Evolutionary conservation across 2,113 vertebrate genomes (phyloP).

Genomic region (Anarhynchus alexandrinus): DNA sequence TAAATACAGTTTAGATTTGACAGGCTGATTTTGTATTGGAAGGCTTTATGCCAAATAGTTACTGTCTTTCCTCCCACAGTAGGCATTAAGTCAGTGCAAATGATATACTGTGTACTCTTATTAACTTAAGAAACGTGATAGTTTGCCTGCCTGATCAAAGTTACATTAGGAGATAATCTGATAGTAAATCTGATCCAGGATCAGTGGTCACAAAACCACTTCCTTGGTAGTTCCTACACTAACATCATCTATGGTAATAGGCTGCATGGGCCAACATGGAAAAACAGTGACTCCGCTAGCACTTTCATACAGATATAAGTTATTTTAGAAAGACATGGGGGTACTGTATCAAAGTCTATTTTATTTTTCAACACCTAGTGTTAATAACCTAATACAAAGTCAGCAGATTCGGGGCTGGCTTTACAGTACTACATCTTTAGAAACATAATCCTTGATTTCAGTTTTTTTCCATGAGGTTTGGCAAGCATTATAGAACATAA

Average conservation of each 20-base stretch:
- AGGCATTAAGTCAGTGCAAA: neutral
- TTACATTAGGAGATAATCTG: conserved; percentile 1
- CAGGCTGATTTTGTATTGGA: neutral
- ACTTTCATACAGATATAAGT: neutral
- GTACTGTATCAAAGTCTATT: neutral
- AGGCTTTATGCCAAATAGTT: neutral
- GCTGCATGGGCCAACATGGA: neutral
- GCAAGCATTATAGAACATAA: neutral
- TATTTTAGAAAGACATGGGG: neutral
- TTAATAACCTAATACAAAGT: neutral
- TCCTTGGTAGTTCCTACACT: neutral
- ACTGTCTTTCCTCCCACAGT: neutral
- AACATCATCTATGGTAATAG: neutral
- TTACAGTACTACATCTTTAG: neutral
- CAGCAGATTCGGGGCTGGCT: neutral
- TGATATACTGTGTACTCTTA: neutral
- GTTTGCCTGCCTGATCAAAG: conserved; percentile 15
- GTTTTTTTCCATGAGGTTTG: neutral
- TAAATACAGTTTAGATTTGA: neutral
- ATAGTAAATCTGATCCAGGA: conserved; percentile 1
- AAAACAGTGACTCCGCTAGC: neutral
- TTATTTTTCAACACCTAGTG: neutral
- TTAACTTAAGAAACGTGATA: conserved; percentile 28
- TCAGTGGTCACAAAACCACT: conserved; percentile 1
- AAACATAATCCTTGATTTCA: neutral